Base-by-base conservation (phyloP, 1,140 invertebrate species). In the Drosophila persimilis region DNA sequence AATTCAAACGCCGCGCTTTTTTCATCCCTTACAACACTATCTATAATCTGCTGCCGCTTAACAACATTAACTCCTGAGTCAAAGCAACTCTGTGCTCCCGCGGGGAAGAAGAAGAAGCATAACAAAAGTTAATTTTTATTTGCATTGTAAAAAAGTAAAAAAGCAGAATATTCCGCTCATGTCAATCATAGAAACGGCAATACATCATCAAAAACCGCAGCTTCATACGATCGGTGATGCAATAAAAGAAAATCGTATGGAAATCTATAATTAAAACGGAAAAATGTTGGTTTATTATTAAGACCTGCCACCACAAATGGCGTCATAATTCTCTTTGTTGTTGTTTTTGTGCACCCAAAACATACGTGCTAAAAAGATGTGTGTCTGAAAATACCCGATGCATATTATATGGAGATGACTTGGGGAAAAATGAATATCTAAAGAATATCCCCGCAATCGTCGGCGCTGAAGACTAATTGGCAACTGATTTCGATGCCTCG, bases 91-190 rank as follows among this genome's bases (percentile, higher is more conserved):
- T 31, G 31, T 3, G 2, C 2, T 31, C 0, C 7, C 29, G 29
- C 29, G 31, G 6, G 9, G 8, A 59, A 59, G 46, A 59, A 50
- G 57, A 59, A 59, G 57, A 59, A 46, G 31, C 57, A 59, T 60
- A 60, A 60, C 58, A 60, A 60, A 60, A 24, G 24, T 31, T 3
- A 31, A 31, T 31, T 31, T 31, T 31, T 17, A 29, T 52, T 59
- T 43, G 47, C 54, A 29, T 29, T 41, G 6, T 48, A 31, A n/a
- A 39, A 13, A 50, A 20, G 6, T 48, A 31, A 11, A 39, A 8
- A 50, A 15, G 29, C 41, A 46, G 57, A 59, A 50, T 41, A 50
- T 59, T 50, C 31, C 58, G 15, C 20, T 31, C 2, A 26, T 11
- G 43, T 6, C 29, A 11, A 31, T 2, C 2, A 0, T 4, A 17